These are phyloP conservation scores for Rhodeus uyekii DNA, from an alignment of 2,797 vertebrate genomes.

Conservation along the genomic window DNA sequence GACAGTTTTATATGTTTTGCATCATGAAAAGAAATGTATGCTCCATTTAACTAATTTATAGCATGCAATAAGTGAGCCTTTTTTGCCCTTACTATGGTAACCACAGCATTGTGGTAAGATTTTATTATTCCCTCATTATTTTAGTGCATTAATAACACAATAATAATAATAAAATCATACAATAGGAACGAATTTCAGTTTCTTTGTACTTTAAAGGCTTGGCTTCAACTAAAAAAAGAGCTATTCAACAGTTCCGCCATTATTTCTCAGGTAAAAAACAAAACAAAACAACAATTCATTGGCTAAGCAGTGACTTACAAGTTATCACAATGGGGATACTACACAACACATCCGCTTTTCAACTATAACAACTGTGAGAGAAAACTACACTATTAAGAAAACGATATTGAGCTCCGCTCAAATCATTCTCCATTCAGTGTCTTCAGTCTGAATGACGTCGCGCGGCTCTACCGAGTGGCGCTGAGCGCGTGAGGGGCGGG, in stretches of 20 bases:
- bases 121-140: neutral
- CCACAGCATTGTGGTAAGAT: neutral
- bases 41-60: neutral
- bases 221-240: neutral
- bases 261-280: neutral
- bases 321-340: neutral
- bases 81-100: neutral
- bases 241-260: neutral
- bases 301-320: neutral
- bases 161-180: neutral
- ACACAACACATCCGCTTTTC: neutral
- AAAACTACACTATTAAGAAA: neutral
- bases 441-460: neutral
- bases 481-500: conserved; percentile 46
- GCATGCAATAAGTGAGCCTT: neutral
- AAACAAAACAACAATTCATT: neutral
- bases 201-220: neutral
- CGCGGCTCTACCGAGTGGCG: neutral
- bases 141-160: neutral
- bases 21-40: neutral
- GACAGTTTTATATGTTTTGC: neutral
- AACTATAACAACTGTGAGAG: neutral
- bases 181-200: neutral
- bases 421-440: neutral
- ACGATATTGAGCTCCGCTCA: no score